phyloP scores from a whole-genome alignment of 1,140 invertebrate genomes.

The Temnothorax nylanderi region DNA sequence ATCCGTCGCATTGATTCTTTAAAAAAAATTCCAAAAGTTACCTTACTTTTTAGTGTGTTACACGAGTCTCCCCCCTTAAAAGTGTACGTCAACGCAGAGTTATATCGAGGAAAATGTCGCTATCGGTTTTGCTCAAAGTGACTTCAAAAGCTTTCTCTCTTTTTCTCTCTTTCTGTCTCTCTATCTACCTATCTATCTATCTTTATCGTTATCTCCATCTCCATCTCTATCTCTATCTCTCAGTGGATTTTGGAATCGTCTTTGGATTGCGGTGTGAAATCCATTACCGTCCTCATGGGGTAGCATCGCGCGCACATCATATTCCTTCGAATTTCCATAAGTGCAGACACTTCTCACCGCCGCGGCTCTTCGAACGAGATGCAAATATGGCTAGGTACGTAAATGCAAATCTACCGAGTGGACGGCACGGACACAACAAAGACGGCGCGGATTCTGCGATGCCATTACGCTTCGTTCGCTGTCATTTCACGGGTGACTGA shows the following conservation, averaged over 20 bases:
- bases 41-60: too few species aligned
- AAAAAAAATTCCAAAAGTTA: too few species aligned
- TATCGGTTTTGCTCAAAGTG: constrained; percentile 29
- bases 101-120: constrained; percentile 34
- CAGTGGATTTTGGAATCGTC: constrained; percentile 31
- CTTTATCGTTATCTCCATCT: background rate
- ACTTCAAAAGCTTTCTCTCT: constrained; percentile 30
- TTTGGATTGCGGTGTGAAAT: constrained; percentile 53
- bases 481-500: constrained; percentile 49
- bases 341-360: constrained; percentile 40
- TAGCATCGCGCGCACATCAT: constrained; percentile 54
- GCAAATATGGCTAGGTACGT: constrained; percentile 60
- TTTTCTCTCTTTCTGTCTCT: background rate
- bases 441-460: background rate
- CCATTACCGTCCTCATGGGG: constrained; percentile 53
- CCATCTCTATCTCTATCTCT: constrained; percentile 21
- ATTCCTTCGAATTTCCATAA: constrained; percentile 65
- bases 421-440: constrained; percentile 37
- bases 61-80: too few species aligned
- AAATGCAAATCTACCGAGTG: constrained; percentile 60
- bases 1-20: too few species aligned
- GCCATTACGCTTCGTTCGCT: constrained; percentile 26
- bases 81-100: background rate
- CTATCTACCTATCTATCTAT: background rate
- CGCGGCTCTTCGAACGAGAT: constrained; percentile 48